A percentile compares a stretch with the other conserved stretches of the same genome.
phyloP scores from a whole-genome alignment of 2,113 vertebrate species.

The Terrapene triunguis region DNA sequence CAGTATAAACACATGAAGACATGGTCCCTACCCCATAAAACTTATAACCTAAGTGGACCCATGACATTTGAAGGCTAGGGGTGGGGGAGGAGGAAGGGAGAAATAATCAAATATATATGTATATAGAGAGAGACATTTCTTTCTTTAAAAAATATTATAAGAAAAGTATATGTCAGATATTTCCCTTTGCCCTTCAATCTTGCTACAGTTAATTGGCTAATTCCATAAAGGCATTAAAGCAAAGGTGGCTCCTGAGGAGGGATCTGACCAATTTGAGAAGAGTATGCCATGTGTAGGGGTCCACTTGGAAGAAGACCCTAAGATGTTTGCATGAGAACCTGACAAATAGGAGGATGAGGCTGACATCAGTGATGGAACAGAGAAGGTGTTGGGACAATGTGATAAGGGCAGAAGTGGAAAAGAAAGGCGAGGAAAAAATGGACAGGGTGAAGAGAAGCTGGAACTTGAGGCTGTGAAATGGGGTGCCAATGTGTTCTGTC shows the following conservation, averaged over 20 bases:
- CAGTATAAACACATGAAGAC: neutral
- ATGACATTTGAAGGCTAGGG: neutral
- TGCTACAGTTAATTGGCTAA: neutral
- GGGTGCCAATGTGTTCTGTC: neutral
- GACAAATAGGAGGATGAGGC: neutral
- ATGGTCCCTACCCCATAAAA: neutral
- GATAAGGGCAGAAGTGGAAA: neutral
- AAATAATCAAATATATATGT: neutral
- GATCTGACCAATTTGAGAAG: neutral
- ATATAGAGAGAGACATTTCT: neutral
- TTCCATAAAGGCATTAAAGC: neutral
- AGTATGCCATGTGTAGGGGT: neutral
- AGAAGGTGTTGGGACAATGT: neutral
- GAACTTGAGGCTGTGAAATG: neutral
- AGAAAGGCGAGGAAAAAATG: neutral
- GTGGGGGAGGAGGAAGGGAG: neutral
- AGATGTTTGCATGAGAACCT: neutral
- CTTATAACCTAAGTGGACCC: neutral
- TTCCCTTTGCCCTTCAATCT: neutral
- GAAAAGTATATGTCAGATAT: neutral
- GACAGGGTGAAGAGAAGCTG: neutral
- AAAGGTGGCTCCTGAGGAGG: neutral
- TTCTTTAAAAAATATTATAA: neutral
- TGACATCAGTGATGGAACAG: rapidly evolving
- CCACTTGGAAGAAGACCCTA: neutral